Evolutionary conservation across 1,140 invertebrate genomes (phyloP).

Genomic region (Argopecten irradians): DNA sequence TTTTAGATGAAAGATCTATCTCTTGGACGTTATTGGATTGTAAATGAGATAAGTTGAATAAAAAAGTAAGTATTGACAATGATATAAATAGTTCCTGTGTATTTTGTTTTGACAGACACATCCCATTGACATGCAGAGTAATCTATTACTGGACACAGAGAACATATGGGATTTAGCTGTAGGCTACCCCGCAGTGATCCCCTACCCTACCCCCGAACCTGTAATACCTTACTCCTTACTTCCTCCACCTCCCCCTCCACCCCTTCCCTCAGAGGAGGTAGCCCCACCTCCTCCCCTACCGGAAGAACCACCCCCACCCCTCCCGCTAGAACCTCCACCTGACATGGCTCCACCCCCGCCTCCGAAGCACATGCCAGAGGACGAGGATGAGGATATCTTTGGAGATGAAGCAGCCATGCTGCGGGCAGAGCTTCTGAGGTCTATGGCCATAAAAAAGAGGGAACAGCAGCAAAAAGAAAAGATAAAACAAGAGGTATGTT

Average conservation of each 20-base stretch:
- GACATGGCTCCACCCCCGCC: slow-evolving; percentile 13
- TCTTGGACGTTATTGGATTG: too few relatives aligned
- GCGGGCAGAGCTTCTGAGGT: slow-evolving; percentile 53
- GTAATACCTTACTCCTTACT: not conserved
- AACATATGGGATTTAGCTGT: not conserved
- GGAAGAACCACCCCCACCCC: slow-evolving; percentile 25
- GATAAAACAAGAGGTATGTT: slow-evolving; percentile 37
- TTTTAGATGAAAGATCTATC: too few relatives aligned
- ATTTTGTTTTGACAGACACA: not conserved
- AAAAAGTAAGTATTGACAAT: too few relatives aligned
- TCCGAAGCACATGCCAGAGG: slow-evolving; percentile 44
- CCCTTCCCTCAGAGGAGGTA: slow-evolving; percentile 34
- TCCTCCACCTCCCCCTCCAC: slow-evolving; percentile 42
- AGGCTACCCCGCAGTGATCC: not conserved
- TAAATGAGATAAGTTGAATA: too few relatives aligned
- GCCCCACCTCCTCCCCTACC: slow-evolving; percentile 54
- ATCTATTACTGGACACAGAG: not conserved
- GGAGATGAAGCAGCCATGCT: slow-evolving; percentile 55
- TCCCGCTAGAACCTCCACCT: slow-evolving; percentile 20
- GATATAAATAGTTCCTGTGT: not conserved
- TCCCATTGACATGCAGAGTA: not conserved
- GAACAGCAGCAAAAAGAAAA: slow-evolving; percentile 31
- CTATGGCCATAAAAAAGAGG: slow-evolving; percentile 48
- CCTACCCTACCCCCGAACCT: slow-evolving; percentile 26
- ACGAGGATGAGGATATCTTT: slow-evolving; percentile 47